Conservation (phyloP, 2,797 vertebrate species). For the Tenualosa ilisha region DNA sequence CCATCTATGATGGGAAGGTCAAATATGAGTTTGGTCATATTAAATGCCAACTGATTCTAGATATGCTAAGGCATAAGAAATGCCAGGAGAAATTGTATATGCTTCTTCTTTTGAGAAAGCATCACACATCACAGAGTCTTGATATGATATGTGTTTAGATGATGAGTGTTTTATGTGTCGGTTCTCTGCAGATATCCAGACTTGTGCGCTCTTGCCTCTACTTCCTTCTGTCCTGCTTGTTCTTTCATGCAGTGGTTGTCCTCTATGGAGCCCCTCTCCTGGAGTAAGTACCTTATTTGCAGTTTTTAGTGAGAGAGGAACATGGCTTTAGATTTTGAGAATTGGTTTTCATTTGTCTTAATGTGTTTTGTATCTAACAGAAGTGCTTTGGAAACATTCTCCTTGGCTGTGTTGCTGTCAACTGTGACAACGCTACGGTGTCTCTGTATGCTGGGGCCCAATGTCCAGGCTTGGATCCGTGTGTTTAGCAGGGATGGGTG, state of each 20-base stretch:
- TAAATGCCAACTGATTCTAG: too few species aligned
- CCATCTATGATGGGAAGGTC: too few species aligned
- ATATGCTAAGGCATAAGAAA: neutral
- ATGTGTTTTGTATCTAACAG: slow-evolving; percentile 62
- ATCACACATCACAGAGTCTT: too few species aligned
- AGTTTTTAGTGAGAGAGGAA: slow-evolving; percentile 16
- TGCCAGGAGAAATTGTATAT: neutral
- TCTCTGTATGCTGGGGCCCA: slow-evolving; percentile 92
- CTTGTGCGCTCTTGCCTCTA: slow-evolving; percentile 88
- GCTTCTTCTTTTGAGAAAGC: too few species aligned
- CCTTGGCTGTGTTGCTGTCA: slow-evolving; percentile 86
- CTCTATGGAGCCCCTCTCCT: slow-evolving; percentile 93
- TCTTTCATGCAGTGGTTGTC: slow-evolving; percentile 89
- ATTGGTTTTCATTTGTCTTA: neutral
- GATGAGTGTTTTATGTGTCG: slow-evolving; percentile 13
- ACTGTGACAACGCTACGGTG: slow-evolving; percentile 90
- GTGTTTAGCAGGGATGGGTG: slow-evolving; percentile 97
- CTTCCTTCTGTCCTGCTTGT: slow-evolving; percentile 88
- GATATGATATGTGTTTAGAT: neutral
- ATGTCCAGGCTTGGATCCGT: slow-evolving; percentile 89
- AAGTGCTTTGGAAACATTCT: slow-evolving; percentile 89
- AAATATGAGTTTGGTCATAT: too few species aligned
- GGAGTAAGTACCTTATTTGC: slow-evolving; percentile 82
- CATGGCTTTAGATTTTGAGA: neutral
- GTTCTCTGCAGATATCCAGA: slow-evolving; percentile 81